Evolutionary conservation across 2,888 invertebrate genomes (phyloP).

Genomic region (Dascillus cervinus): DNA sequence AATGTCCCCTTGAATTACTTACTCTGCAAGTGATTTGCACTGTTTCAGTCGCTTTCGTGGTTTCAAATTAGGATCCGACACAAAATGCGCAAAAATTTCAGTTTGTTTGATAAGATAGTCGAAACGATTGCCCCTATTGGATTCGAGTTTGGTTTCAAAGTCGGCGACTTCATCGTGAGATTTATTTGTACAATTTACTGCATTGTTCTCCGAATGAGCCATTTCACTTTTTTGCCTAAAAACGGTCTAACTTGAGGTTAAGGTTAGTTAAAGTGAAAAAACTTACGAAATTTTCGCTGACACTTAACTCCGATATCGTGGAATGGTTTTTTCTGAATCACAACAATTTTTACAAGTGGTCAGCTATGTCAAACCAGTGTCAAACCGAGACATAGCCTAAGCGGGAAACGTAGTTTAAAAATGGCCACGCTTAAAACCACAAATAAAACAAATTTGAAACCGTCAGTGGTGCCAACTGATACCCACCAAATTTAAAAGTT

Average conservation of each 20-base stretch:
- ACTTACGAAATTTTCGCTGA: conserved; percentile 66
- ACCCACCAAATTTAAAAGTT: too few relatives aligned
- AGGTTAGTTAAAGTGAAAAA: conserved; percentile 15
- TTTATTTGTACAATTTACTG: conserved; percentile 1
- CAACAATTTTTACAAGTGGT: too few relatives aligned
- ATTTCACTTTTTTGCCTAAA: too few relatives aligned
- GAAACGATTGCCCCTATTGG: conserved; percentile 87
- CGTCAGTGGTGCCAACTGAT: too few relatives aligned
- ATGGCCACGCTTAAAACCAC: too few relatives aligned
- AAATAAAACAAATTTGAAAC: too few relatives aligned
- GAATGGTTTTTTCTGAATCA: too few relatives aligned
- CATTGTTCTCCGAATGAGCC: too few relatives aligned
- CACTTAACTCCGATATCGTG: conserved; percentile 44
- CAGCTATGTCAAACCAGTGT: too few relatives aligned
- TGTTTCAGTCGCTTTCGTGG: conserved; percentile 60
- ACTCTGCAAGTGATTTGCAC: conserved; percentile 43
- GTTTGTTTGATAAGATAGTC: conserved; percentile 96
- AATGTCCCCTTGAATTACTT: conserved; percentile 24
- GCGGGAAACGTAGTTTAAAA: too few relatives aligned
- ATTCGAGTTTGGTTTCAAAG: conserved; percentile 80
- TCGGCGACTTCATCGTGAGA: conserved; percentile 62
- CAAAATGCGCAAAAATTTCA: conserved; percentile 97
- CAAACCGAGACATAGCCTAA: too few relatives aligned
- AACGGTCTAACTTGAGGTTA: too few relatives aligned
- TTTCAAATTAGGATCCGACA: conserved; percentile 69